A percentile compares a stretch with the other conserved stretches of the same genome.
phyloP scores from a whole-genome alignment of 92 coral and sea anemone species.

The Siderastrea siderea region DNA sequence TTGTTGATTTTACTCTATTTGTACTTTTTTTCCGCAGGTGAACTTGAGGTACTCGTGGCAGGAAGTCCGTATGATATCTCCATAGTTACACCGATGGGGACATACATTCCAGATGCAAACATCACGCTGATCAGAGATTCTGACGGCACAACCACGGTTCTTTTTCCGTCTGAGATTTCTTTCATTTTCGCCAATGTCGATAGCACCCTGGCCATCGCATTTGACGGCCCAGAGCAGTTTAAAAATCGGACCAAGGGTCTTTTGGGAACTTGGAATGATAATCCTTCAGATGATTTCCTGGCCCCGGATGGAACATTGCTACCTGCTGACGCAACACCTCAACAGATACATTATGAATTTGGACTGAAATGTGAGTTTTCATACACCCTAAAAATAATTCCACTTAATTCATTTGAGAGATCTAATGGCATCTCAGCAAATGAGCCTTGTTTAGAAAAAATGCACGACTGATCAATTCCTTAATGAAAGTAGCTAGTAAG shows the following conservation, averaged over 20 bases:
- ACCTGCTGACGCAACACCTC: conserved; percentile 71
- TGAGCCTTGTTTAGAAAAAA: too few relatives aligned
- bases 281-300: conserved; percentile 71
- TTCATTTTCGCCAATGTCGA: conserved; percentile 56
- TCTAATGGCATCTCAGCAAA: too few relatives aligned
- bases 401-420: too few relatives aligned
- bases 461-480: too few relatives aligned
- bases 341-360: conserved; percentile 79
- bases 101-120: conserved; percentile 11
- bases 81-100: background rate
- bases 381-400: background rate
- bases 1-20: background rate
- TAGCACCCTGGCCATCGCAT: conserved; percentile 55
- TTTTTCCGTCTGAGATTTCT: conserved; percentile 65
- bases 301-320: conserved; percentile 78
- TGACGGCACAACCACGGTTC: conserved; percentile 23
- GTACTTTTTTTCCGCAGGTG: conserved; percentile 4
- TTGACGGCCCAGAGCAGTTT: conserved; percentile 63
- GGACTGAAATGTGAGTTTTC: conserved; percentile 78
- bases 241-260: conserved; percentile 79
- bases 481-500: too few relatives aligned
- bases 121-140: conserved; percentile 37
- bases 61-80: conserved; percentile 33
- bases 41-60: conserved; percentile 14
- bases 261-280: conserved; percentile 86